A percentile compares a stretch with the other conserved stretches of the same genome.
Evolutionary conservation across 2,888 invertebrate genomes (phyloP).

Genomic region (Pandemis cinnamomeana): DNA sequence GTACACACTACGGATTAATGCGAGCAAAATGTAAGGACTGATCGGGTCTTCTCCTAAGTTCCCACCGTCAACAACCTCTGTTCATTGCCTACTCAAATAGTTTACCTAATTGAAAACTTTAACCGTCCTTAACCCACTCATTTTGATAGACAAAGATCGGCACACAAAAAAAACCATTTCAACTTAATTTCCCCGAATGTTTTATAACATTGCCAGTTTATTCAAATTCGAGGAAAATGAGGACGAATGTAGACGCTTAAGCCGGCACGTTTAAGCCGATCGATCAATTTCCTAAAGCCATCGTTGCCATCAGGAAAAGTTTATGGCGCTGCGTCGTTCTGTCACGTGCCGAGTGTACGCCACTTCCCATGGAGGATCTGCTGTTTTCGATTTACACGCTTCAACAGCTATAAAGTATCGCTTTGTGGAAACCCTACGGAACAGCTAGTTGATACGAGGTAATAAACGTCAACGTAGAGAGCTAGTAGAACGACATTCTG

Average conservation of each 20-base stretch:
- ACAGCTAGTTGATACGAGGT: constrained; percentile 2
- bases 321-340: constrained; percentile 22
- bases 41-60: too few relatives aligned
- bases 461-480: neutral
- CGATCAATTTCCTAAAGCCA: constrained; percentile 32
- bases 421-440: neutral
- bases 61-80: too few relatives aligned
- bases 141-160: neutral
- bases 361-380: constrained; percentile 3
- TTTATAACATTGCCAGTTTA: constrained; percentile 4
- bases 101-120: too few relatives aligned
- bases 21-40: too few relatives aligned
- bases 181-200: neutral
- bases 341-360: constrained; percentile 33
- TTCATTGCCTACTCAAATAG: too few relatives aligned
- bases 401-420: constrained; percentile 22
- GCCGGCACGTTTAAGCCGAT: constrained; percentile 21
- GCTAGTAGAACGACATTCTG: too few relatives aligned
- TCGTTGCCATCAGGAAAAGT: constrained; percentile 23
- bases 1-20: too few relatives aligned
- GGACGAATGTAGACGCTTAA: constrained; percentile 16
- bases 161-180: neutral
- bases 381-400: constrained; percentile 37
- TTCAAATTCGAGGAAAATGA: neutral
- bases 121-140: too few relatives aligned